Evolutionary conservation across 2,888 invertebrate genomes (phyloP).

Genomic region (Microplitis deprimator): DNA sequence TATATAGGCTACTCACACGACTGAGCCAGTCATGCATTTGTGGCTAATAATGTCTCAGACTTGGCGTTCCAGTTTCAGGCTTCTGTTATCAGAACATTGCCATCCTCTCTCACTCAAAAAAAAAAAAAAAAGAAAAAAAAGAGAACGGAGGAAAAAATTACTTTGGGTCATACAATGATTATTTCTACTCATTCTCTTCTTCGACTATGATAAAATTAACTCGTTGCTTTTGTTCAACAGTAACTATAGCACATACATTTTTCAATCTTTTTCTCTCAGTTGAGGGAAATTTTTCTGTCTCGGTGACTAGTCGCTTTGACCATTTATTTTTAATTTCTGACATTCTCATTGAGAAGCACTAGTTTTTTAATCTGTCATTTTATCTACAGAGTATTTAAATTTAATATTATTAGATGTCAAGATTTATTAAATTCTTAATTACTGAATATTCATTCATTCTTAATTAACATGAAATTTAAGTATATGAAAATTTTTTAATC

Average conservation of each 20-base stretch:
- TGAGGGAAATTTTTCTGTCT: neutral
- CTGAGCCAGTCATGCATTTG: neutral
- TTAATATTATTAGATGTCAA: neutral
- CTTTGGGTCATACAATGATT: neutral
- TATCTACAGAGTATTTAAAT: neutral
- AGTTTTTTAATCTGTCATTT: neutral
- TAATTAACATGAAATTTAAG: neutral
- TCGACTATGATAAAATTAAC: neutral
- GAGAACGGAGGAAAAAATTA: neutral
- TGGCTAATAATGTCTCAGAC: neutral
- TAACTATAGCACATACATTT: neutral
- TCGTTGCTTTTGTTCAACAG: neutral
- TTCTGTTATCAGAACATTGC: neutral
- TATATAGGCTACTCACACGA: constrained; percentile 11
- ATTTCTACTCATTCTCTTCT: neutral
- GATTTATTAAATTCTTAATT: neutral
- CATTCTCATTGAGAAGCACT: neutral
- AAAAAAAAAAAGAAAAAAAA: neutral
- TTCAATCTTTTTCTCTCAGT: neutral
- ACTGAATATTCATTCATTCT: neutral
- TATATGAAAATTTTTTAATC: no score
- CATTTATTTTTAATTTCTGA: neutral
- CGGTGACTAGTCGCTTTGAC: neutral
- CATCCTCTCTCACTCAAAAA: neutral
- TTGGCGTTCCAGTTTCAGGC: neutral